These are phyloP conservation scores for Dioctria linearis DNA, from an alignment of 2,888 invertebrate genomes.

Conservation along the genomic window DNA sequence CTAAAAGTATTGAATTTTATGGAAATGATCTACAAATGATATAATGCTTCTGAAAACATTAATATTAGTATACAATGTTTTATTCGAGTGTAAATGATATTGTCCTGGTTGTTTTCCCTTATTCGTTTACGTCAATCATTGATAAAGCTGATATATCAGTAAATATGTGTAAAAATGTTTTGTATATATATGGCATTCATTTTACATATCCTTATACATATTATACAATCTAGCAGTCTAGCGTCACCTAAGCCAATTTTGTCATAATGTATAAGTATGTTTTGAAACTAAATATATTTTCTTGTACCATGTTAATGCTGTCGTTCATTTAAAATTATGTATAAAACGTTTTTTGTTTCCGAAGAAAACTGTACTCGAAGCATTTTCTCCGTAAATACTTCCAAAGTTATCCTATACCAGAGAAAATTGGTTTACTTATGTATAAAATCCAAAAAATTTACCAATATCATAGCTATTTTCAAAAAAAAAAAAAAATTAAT, in stretches of 20 bases:
- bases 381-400: too few species aligned
- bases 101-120: constrained; percentile 40
- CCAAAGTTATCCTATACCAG: too few species aligned
- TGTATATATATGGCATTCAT: not conserved
- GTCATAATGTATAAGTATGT: not conserved
- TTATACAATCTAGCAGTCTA: not conserved
- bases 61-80: constrained; percentile 28
- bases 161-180: constrained; percentile 15
- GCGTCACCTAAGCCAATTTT: not conserved
- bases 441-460: too few species aligned
- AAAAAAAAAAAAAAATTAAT: too few species aligned
- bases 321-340: not conserved
- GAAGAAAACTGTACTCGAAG: too few species aligned
- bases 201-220: constrained; percentile 22
- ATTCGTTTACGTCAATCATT: constrained; percentile 25
- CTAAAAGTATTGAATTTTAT: not conserved
- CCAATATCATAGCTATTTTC: too few species aligned
- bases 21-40: not conserved
- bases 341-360: not conserved
- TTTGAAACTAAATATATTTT: not conserved
- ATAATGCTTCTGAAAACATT: not conserved
- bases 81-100: constrained; percentile 50
- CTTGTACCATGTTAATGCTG: not conserved
- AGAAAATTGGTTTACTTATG: too few species aligned
- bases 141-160: constrained; percentile 27